Evolutionary conservation across 2,113 vertebrate genomes (phyloP), one percentile per base, ranked within the genome.

Genomic region (Leptodactylus fuscus): DNA sequence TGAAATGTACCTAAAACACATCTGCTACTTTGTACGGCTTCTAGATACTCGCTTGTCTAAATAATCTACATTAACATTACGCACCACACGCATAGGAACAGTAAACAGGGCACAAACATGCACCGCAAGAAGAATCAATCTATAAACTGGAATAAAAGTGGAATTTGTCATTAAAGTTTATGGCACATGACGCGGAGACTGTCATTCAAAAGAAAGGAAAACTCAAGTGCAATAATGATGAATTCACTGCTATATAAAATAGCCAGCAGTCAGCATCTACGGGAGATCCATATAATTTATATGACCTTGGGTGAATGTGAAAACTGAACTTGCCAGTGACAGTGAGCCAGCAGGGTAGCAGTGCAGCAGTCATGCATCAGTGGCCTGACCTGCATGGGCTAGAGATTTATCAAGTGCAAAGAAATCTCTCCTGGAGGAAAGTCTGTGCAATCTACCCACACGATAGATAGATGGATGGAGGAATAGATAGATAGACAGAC

Each of bases 371-470:
- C 44, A 70, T 41, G 48, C 81, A 82, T 69, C 81, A 53, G 49
- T 29, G 46, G 13, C 69, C 20, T 55, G 81, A 73, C 81, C 81
- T 82, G 46, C n/a, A 55, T 11, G 48, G 32, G 20, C 24, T 71
- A 82, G 67, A 73, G 81, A 73, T 71, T 82, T 69, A 81, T 81
- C 80, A 81, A 81, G 44, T 32, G 80, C 15, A n/a, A 81, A 9
- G 69, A 67, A 67, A 24, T 29, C 36, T 46, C 80, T 51, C 27
- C 46, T 36, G 20, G 24, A 48, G 15, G 65, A 71, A 82, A 51
- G 48, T n/a, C 48, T 55, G 75, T 0, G 18, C 11, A 0, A 34
- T 34, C 11, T 78, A n/a, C 12, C 16, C n/a, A 13, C 13, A 32
- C 11, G 27, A 18, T 49, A 32, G 29, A 76, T 76, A 13, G 5